These are phyloP conservation scores for Tenebrio molitor DNA, from an alignment of 1,140 invertebrate species.

Conservation along the genomic window DNA sequence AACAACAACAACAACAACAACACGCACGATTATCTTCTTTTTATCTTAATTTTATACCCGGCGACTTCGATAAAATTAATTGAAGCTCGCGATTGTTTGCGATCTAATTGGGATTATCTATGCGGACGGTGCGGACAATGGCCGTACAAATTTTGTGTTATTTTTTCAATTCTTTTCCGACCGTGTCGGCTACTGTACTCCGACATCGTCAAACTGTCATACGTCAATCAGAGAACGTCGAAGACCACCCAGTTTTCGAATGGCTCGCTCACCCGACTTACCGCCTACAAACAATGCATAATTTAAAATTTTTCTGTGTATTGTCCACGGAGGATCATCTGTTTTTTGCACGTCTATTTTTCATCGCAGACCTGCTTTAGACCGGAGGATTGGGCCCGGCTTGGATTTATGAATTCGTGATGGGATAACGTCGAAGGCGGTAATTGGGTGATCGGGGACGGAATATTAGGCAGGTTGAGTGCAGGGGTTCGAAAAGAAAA, in stretches of 20 bases:
- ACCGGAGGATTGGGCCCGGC: no score
- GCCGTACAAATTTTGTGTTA: conserved; percentile 16
- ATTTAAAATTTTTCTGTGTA: conserved; percentile 27
- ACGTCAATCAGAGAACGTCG: conserved; percentile 27
- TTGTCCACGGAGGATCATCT: conserved; percentile 13
- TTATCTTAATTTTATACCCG: conserved; percentile 28
- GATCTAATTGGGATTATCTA: background rate
- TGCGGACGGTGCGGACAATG: background rate
- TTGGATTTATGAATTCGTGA: no score
- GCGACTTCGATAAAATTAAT: conserved; percentile 13
- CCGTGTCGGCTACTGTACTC: conserved; percentile 16
- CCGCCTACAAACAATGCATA: conserved; percentile 35
- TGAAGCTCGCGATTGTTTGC: background rate
- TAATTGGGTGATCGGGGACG: no score
- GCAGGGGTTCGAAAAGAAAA: no score
- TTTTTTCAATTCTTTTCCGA: conserved; percentile 2
- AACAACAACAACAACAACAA: background rate
- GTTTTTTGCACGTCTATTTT: conserved; percentile 20
- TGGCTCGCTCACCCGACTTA: conserved; percentile 29
- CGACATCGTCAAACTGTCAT: conserved; percentile 26
- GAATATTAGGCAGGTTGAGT: no score
- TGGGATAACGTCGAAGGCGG: no score
- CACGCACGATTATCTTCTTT: background rate
- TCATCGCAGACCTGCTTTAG: background rate
- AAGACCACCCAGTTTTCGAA: conserved; percentile 46